phyloP scores from a whole-genome alignment of 2,888 invertebrate species.

The Nematopogon swammerdamellus region DNA sequence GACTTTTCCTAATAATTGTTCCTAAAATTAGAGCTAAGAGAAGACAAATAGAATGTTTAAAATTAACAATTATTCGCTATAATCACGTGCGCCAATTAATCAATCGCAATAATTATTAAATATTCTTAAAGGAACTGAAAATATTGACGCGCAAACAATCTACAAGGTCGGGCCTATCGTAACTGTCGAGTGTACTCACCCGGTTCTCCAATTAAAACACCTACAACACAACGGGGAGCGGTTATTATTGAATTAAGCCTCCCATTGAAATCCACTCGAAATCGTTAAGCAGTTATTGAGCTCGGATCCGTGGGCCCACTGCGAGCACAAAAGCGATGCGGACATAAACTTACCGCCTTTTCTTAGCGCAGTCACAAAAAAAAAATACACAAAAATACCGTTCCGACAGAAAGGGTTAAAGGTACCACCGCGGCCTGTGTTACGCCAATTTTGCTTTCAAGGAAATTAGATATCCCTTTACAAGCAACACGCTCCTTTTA shows the following conservation, averaged over 20 bases:
- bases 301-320: constrained; percentile 38
- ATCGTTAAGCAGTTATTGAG: constrained; percentile 51
- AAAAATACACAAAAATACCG: constrained; percentile 15
- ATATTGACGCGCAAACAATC: too few relatives aligned
- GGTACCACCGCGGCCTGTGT: constrained; percentile 41
- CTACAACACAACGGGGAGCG: background rate
- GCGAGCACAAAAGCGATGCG: constrained; percentile 43
- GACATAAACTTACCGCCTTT: constrained; percentile 58
- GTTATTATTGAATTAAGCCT: background rate
- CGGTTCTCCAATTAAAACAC: background rate
- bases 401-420: constrained; percentile 25
- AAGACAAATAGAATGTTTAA: too few relatives aligned
- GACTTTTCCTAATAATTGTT: too few relatives aligned
- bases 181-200: too few relatives aligned
- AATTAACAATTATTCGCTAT: too few relatives aligned
- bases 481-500: constrained; percentile 38
- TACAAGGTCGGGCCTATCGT: too few relatives aligned
- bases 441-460: constrained; percentile 55
- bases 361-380: constrained; percentile 45
- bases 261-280: constrained; percentile 34
- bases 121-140: too few relatives aligned
- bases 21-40: too few relatives aligned
- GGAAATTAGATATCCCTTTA: constrained; percentile 56
- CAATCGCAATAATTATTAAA: too few relatives aligned
- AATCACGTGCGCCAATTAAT: too few relatives aligned